Percentiles rank a stretch among this genome's conserved stretches.
phyloP scores from a whole-genome alignment of 1,140 invertebrate species.

The Platorchestia sp. region DNA sequence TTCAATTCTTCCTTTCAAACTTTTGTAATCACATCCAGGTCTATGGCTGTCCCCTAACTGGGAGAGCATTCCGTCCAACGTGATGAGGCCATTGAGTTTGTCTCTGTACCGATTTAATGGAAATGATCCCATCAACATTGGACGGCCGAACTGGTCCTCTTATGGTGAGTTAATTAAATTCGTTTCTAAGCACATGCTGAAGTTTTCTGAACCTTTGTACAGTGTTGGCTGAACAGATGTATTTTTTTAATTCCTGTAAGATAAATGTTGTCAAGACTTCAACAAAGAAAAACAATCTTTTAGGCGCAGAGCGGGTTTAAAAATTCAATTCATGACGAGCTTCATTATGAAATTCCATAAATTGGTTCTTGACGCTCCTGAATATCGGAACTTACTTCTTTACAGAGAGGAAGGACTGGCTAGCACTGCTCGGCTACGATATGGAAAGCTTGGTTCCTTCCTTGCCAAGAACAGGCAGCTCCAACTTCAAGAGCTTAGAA shows the following conservation, averaged over 20 bases:
- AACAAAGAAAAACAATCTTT: neutral
- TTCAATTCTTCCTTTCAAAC: neutral
- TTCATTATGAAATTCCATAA: neutral
- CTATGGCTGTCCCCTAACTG: conserved; percentile 95
- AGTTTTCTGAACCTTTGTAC: neutral
- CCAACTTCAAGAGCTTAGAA: conserved; percentile 73
- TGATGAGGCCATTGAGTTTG: conserved; percentile 81
- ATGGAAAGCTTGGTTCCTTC: conserved; percentile 90
- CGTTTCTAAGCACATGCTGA: neutral
- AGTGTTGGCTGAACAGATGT: neutral
- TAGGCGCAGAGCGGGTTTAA: neutral
- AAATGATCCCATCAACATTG: conserved; percentile 89
- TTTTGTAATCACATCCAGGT: conserved; percentile 51
- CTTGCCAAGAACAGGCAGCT: conserved; percentile 70
- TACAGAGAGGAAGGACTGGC: conserved; percentile 86
- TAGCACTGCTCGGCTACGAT: conserved; percentile 86
- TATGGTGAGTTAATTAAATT: conserved; percentile 58
- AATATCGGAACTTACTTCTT: conserved; percentile 65
- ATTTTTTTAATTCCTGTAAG: neutral
- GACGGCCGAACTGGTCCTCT: conserved; percentile 62
- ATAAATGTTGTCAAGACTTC: neutral
- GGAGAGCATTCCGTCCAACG: conserved; percentile 83
- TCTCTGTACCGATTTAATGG: conserved; percentile 92
- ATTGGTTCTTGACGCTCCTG: no score
- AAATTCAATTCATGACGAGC: neutral